These are phyloP conservation scores for Tenthredo mesomela DNA, from an alignment of 2,888 invertebrate genomes.

Conservation along the genomic window DNA sequence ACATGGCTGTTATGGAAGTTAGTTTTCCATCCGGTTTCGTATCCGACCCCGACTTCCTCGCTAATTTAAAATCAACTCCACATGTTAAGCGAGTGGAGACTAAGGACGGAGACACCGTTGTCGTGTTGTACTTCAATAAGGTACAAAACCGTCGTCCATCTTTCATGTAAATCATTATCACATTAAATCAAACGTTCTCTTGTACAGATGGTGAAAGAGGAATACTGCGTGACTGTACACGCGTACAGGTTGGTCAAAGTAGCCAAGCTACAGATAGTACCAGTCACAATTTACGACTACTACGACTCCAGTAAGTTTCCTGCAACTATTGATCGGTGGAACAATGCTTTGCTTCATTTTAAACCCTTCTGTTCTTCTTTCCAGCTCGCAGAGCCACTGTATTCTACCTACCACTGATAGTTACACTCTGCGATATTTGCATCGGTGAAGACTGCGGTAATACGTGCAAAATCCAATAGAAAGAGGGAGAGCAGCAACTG, in stretches of 20 bases:
- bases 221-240: constrained; percentile 91
- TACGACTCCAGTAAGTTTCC: constrained; percentile 91
- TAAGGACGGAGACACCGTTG: constrained; percentile 83
- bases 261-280: constrained; percentile 91
- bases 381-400: constrained; percentile 89
- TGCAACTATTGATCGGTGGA: background rate
- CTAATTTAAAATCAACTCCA: constrained; percentile 80
- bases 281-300: constrained; percentile 93
- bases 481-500: too few relatives aligned
- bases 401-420: constrained; percentile 87
- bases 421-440: constrained; percentile 91
- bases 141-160: constrained; percentile 69
- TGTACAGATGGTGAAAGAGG: constrained; percentile 79
- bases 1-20: constrained; percentile 95
- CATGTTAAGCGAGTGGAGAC: constrained; percentile 85
- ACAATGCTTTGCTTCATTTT: background rate
- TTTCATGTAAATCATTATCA: background rate
- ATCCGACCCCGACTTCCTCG: constrained; percentile 88
- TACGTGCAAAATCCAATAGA: constrained; percentile 74
- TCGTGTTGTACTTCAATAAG: constrained; percentile 87
- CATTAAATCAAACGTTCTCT: background rate
- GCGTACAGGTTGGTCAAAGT: constrained; percentile 91
- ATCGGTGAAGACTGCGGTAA: constrained; percentile 82
- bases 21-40: constrained; percentile 94
- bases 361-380: constrained; percentile 31